Evolutionary conservation across 1,140 invertebrate genomes (phyloP), one percentile per base, ranked within the genome.

Genomic region (Bombus waltoni): DNA sequence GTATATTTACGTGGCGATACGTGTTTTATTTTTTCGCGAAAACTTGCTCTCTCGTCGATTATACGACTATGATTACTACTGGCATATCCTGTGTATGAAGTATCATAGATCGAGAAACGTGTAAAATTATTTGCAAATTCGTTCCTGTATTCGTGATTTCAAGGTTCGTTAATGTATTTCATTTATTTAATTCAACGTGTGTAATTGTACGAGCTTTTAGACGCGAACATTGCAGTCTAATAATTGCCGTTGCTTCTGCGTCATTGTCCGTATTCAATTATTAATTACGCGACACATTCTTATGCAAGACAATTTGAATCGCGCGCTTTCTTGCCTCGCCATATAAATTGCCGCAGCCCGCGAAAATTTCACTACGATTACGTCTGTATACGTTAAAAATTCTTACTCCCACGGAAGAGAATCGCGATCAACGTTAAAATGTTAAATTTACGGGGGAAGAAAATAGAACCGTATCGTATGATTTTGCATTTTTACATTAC

Each of bases 171-270:
- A 1, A 44, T 15, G 59, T 18, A 78, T 78, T 32, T 32, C 32
- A 32, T 32, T 32, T 32, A 32, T 32, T 32, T 32, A 32, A 32
- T 32, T 32, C 32, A 32, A 32, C 32, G 32, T 32, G 11, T n/a
- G 11, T 35, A 78, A 78, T 44, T 66, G n/a, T n/a, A n/a, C n/a
- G 38, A 65, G 59, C 76, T 77, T 77, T 77, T 65, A 77, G 5
- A 32, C 22, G 3, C 57, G 13, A 40, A 25, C 53, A 11, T 13
- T 59, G 35, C 32, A 76, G 22, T 62, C 25, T 35, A 65, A 77
- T 15, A 42, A 65, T 65, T 42, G 38, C 75, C 18, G 18, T 38
- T 77, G 42, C 62, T 77, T n/a, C 25, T 18, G 15, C 42, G 15
- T 77, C 62, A 65, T 44, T 53, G 38, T 38, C 57, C 9, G 75